phyloP scores from a whole-genome alignment of 2,888 invertebrate genomes.

The Acrocyrtus sp. region DNA sequence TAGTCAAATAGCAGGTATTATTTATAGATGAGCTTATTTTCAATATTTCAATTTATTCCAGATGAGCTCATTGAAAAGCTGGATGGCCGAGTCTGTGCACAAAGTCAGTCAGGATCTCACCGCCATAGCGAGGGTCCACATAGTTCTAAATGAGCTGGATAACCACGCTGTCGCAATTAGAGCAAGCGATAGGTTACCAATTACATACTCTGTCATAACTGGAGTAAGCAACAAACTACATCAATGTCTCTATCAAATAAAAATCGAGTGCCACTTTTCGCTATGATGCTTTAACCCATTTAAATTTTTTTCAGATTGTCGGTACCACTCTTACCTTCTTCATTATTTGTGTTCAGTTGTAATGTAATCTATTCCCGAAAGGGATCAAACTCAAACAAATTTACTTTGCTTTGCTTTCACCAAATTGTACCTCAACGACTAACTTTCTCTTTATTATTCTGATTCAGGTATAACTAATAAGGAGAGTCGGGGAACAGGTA shows the following conservation, averaged over 20 bases:
- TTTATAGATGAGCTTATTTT: not conserved
- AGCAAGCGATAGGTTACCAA: not conserved
- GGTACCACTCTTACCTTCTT: constrained; percentile 13
- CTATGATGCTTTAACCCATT: not conserved
- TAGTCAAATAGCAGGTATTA: not conserved
- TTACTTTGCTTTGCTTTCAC: no score
- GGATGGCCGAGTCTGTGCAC: constrained; percentile 9
- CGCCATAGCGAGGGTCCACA: not conserved
- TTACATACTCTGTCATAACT: constrained; percentile 5
- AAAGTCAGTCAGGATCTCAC: not conserved
- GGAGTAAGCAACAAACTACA: no score
- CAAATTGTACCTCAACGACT: no score
- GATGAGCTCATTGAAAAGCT: constrained; percentile 1
- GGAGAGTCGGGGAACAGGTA: no score
- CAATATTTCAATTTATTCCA: not conserved
- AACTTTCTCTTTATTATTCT: no score
- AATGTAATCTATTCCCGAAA: no score
- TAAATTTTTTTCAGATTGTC: constrained; percentile 2
- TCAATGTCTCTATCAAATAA: no score
- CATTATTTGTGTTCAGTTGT: constrained; percentile 23
- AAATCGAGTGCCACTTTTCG: not conserved
- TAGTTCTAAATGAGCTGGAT: constrained; percentile 15
- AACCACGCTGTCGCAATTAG: not conserved
- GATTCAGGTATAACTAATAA: no score
- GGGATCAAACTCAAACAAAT: no score